These are phyloP conservation scores for Bagarius yarrelli DNA, from an alignment of 2,113 vertebrate genomes.

Conservation along the genomic window DNA sequence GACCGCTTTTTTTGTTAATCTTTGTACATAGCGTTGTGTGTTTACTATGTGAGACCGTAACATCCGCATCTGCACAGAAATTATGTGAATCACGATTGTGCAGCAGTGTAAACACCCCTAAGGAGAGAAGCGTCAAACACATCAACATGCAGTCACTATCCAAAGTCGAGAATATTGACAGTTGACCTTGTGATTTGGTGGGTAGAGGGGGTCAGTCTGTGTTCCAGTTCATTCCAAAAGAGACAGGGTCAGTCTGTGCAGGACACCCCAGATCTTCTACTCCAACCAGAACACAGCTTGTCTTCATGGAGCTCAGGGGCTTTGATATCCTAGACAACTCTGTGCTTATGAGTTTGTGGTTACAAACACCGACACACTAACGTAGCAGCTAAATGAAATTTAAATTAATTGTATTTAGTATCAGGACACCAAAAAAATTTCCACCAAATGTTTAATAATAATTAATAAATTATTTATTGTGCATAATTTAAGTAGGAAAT, in stretches of 20 bases:
- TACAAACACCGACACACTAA: too few relatives aligned
- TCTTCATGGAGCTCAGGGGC: too few relatives aligned
- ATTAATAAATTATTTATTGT: background rate
- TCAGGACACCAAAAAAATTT: too few relatives aligned
- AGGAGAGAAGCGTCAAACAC: constrained; percentile 5
- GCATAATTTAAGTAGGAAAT: background rate
- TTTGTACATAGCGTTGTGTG: background rate
- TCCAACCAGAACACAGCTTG: too few relatives aligned
- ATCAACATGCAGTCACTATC: constrained; percentile 2
- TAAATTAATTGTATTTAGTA: too few relatives aligned
- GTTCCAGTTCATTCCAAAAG: background rate
- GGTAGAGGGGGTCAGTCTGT: background rate
- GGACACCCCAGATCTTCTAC: too few relatives aligned
- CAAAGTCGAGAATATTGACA: background rate
- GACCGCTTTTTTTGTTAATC: background rate
- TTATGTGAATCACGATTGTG: background rate
- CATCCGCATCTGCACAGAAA: background rate
- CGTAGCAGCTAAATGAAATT: too few relatives aligned
- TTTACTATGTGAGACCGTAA: background rate
- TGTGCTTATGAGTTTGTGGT: too few relatives aligned
- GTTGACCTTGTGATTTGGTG: background rate
- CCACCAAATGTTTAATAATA: background rate
- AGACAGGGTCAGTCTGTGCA: too few relatives aligned
- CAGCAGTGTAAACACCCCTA: background rate
- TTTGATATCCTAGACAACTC: too few relatives aligned